These are phyloP conservation scores for Ips typographus DNA, from an alignment of 1,140 invertebrate genomes.

Conservation along the genomic window DNA sequence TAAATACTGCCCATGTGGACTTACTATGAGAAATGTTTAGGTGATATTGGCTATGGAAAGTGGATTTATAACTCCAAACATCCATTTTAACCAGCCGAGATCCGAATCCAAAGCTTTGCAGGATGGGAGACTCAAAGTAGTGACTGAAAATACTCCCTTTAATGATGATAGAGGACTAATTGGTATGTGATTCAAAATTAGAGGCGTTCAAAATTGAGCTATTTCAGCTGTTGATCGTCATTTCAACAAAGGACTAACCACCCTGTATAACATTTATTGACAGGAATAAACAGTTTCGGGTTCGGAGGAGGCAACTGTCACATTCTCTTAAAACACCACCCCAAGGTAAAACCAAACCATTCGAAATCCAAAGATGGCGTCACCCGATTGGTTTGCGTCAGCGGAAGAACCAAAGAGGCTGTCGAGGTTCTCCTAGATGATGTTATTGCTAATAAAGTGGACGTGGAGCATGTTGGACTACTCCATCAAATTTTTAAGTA, in stretches of 20 bases:
- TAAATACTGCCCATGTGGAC: slow-evolving; percentile 2
- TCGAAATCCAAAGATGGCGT: slow-evolving; percentile 56
- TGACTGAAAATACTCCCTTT: slow-evolving; percentile 64
- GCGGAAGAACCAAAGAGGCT: slow-evolving; percentile 67
- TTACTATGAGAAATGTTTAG: slow-evolving; percentile 42
- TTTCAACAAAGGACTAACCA: not conserved
- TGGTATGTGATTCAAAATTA: slow-evolving; percentile 27
- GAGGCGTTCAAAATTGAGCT: not conserved
- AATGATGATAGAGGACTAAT: slow-evolving; percentile 62
- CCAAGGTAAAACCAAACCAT: slow-evolving; percentile 57
- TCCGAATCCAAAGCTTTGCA: slow-evolving; percentile 69
- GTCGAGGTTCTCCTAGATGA: slow-evolving; percentile 68
- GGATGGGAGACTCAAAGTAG: slow-evolving; percentile 70
- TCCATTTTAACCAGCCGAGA: slow-evolving; percentile 74
- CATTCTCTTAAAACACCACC: slow-evolving; percentile 61
- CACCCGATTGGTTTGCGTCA: slow-evolving; percentile 65
- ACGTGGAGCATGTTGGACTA: slow-evolving; percentile 60
- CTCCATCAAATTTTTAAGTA: slow-evolving; percentile 52
- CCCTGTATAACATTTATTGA: not conserved
- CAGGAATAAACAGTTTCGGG: slow-evolving; percentile 64
- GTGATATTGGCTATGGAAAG: slow-evolving; percentile 69
- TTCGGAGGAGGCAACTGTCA: slow-evolving; percentile 70
- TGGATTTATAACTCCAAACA: slow-evolving; percentile 76
- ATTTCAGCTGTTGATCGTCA: not conserved
- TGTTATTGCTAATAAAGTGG: slow-evolving; percentile 59